Percentiles rank a stretch among this genome's conserved stretches.
These are phyloP conservation scores for Ischnus inquisitorius DNA, from an alignment of 2,888 invertebrate genomes.

Conservation along the genomic window DNA sequence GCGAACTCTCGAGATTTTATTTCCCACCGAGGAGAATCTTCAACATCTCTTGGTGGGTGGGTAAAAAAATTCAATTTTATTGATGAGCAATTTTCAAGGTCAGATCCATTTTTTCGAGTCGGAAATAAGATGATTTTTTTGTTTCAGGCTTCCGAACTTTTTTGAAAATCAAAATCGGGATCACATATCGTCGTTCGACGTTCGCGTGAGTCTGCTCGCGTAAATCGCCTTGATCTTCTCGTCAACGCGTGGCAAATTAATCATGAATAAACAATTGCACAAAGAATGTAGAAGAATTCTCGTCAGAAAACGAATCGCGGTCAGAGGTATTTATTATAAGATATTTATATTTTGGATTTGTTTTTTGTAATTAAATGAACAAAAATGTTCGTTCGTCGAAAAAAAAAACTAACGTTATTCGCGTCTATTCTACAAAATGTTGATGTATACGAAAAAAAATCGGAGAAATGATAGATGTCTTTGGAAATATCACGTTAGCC, in stretches of 20 bases:
- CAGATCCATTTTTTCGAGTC: background rate
- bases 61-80: background rate
- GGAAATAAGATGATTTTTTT: conserved; percentile 15
- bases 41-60: conserved; percentile 80
- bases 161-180: conserved; percentile 80
- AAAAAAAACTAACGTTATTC: conserved; percentile 38
- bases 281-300: background rate
- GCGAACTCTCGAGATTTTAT: conserved; percentile 85
- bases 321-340: conserved; percentile 52
- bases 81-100: background rate
- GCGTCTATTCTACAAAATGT: conserved; percentile 38
- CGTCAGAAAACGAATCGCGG: background rate
- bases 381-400: conserved; percentile 37
- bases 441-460: conserved; percentile 50
- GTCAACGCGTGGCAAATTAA: background rate
- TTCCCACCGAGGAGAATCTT: conserved; percentile 72
- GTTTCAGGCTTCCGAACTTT: conserved; percentile 80
- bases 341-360: conserved; percentile 51
- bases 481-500: conserved; percentile 62
- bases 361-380: conserved; percentile 38
- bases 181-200: conserved; percentile 77
- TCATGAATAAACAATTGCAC: background rate
- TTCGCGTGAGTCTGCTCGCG: conserved; percentile 66
- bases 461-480: conserved; percentile 40
- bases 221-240: background rate